Base-by-base conservation (phyloP, 1,140 invertebrate genomes). In the Bombus ignitus region DNA sequence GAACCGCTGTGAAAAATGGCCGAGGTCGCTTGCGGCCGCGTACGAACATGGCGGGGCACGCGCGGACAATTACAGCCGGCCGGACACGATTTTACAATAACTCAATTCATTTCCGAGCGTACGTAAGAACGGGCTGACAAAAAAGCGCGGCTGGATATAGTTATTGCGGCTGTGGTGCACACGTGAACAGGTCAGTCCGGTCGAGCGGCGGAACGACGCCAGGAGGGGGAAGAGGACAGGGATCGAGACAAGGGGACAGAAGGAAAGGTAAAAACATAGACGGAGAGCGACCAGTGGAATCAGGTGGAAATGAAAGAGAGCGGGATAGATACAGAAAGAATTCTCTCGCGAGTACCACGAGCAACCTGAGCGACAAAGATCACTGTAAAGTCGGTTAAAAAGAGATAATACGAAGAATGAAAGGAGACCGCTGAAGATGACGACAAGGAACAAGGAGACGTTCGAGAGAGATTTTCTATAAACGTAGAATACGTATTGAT, bases 121-220 rank as follows among this genome's bases (percentile, higher is more conserved):
- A 53, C 44, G 78, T 71, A 90, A 90, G 88, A 90, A 90, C 85
- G 74, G 35, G 25, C 47, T 74, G 70, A 53, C 79, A 83, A 83
- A 90, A 90, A 90, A 75, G 80, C 53, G 74, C 44, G 57, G 66
- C 72, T 88, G 79, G 88, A 90, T 90, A 88, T 90, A 90, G 89
- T 90, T 90, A 90, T 90, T 90, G 90, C 87, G 80, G 79, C 83
- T 83, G 81, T 78, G 65, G 82, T 53, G 81, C 68, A 73, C 86
- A 89, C 85, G 83, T 89, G 85, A 87, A 87, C 87, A 91, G 85
- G 89, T 91, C 87, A 82, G 87, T 86, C 89, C 89, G 87, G 90
- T 89, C 89, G 89, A 88, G 87, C 68, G 77, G 53, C 66, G 85
- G 77, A 81, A 80, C 77, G 81, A 83, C 42, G 71, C 15, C 53